A percentile compares a stretch with the other conserved stretches of the same genome.
Conservation (phyloP, 2,113 vertebrate genomes). For the Lontra canadensis region DNA sequence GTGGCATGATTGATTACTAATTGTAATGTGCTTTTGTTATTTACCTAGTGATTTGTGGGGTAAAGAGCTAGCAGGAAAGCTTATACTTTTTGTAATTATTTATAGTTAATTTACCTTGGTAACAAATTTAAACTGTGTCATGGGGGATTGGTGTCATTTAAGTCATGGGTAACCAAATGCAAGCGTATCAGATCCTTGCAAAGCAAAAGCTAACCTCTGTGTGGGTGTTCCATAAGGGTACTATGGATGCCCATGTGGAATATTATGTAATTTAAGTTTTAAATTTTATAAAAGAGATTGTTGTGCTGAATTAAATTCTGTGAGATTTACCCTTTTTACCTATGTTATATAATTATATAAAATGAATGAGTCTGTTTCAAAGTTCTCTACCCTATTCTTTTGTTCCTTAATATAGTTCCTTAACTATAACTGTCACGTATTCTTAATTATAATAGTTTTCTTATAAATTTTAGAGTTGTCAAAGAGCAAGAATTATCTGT, state of each 20-base stretch:
- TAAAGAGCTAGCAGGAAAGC: not conserved
- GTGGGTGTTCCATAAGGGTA: not conserved
- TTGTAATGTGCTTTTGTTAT: not conserved
- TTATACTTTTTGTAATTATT: not conserved
- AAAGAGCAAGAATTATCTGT: not conserved
- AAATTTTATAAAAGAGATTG: not conserved
- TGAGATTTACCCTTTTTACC: not conserved
- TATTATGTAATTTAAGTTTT: constrained; percentile 1
- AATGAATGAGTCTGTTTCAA: not conserved
- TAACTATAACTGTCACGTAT: not conserved
- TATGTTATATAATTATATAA: not conserved
- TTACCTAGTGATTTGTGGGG: not conserved
- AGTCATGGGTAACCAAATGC: not conserved
- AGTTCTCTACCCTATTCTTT: not conserved
- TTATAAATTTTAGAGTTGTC: not conserved
- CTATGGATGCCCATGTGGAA: not conserved
- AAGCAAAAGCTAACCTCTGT: not conserved
- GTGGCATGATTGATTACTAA: not conserved
- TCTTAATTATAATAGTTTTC: not conserved
- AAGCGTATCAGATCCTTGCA: not conserved
- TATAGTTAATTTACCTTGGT: not conserved
- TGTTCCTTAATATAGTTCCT: not conserved
- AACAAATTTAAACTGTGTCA: not conserved
- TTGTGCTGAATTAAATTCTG: not conserved
- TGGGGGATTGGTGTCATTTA: not conserved